phyloP scores from a whole-genome alignment of 2,113 vertebrate species.

The Syngnathus floridae region DNA sequence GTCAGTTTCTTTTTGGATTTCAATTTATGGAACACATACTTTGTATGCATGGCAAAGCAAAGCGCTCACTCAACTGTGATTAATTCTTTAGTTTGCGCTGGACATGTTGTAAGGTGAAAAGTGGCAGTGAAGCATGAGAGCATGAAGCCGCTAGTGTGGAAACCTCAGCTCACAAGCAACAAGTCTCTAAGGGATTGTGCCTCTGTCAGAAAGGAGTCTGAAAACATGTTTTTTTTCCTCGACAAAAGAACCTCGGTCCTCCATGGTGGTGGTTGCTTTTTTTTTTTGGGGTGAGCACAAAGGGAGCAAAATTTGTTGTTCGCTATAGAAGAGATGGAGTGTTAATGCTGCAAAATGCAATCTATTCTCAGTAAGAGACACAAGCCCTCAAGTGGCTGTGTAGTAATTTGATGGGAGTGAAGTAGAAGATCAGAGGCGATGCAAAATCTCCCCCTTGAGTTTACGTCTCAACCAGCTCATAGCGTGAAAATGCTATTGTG shows the following conservation, averaged over 20 bases:
- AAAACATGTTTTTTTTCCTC: constrained; percentile 13
- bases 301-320: constrained; percentile 16
- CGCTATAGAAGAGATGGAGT: background rate
- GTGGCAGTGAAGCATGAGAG: constrained; percentile 19
- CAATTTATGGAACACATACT: background rate
- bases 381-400: background rate
- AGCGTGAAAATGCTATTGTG: background rate
- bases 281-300: constrained; percentile 7
- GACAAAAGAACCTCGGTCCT: constrained; percentile 24
- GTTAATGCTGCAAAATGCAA: background rate
- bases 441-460: background rate
- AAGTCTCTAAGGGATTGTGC: constrained; percentile 26
- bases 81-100: background rate
- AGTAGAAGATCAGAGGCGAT: constrained; percentile 8
- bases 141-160: constrained; percentile 12
- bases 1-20: background rate
- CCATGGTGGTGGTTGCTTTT: background rate
- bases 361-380: constrained; percentile 4
- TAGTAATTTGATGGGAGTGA: background rate
- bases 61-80: background rate
- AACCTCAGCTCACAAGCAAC: constrained; percentile 22
- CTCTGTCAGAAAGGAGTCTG: constrained; percentile 22
- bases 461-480: constrained; percentile 1
- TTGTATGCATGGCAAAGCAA: background rate
- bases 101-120: constrained; percentile 6